Percentiles rank a stretch among this genome's conserved stretches.
Conservation (phyloP, 1,140 invertebrate species). For the Aphidius ervi region DNA sequence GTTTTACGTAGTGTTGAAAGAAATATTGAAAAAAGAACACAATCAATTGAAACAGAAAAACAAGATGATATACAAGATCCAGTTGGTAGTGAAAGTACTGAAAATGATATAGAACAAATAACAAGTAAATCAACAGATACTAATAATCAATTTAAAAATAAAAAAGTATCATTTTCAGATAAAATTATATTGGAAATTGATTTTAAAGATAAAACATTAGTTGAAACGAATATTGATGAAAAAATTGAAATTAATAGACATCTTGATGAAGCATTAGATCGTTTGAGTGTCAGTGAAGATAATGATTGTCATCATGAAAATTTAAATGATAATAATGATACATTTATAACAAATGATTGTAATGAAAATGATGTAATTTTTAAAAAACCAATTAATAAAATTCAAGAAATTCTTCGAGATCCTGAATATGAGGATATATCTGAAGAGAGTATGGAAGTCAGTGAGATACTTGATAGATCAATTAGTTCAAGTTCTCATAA, state of each 20-base stretch:
- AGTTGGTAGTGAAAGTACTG: not conserved
- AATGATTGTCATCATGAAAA: not conserved
- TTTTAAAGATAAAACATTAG: conserved; percentile 3
- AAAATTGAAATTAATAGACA: conserved; percentile 15
- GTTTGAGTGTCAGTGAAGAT: not conserved
- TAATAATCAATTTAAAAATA: not conserved
- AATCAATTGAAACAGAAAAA: not conserved
- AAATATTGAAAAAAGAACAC: conserved; percentile 20
- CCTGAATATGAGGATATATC: conserved; percentile 51
- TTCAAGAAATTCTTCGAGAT: conserved; percentile 28
- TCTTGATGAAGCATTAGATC: conserved; percentile 19
- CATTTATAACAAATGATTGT: not conserved
- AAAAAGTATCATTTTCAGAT: not conserved
- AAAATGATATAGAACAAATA: no score
- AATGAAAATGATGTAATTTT: not conserved
- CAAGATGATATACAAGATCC: not conserved
- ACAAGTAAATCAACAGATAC: no score
- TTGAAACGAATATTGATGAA: conserved; percentile 18
- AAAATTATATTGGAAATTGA: not conserved
- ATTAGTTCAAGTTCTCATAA: conserved; percentile 30
- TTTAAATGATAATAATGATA: not conserved
- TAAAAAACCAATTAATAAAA: conserved; percentile 5
- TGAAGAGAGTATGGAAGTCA: conserved; percentile 48
- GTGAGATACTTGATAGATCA: conserved; percentile 46
- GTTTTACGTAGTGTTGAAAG: conserved; percentile 23